A percentile compares a stretch with the other conserved stretches of the same genome.
phyloP scores from a whole-genome alignment of 2,113 vertebrate genomes.

The Malurus cyaneus region DNA sequence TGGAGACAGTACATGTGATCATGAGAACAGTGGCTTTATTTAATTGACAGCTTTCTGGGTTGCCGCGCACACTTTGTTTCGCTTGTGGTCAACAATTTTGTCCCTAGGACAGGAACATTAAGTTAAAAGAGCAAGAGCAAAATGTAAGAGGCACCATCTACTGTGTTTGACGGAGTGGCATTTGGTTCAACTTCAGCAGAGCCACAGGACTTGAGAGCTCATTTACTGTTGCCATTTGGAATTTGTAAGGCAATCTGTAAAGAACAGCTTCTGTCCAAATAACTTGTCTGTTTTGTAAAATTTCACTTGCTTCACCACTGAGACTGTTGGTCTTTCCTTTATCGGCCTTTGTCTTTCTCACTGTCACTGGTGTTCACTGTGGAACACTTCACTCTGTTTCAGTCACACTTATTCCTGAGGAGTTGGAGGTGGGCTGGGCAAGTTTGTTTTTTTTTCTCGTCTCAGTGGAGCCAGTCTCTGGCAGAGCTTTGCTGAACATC shows the following conservation, averaged over 20 bases:
- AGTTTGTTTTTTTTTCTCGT: background rate
- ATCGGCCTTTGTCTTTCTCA: background rate
- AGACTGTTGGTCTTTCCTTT: background rate
- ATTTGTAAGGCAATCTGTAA: constrained; percentile 69
- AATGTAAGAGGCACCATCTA: background rate
- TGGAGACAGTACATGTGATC: background rate
- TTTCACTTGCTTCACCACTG: background rate
- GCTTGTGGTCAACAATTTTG: background rate
- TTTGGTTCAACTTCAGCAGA: constrained; percentile 35
- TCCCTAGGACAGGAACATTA: background rate
- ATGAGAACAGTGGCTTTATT: background rate
- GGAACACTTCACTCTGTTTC: background rate
- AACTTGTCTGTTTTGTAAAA: constrained; percentile 3
- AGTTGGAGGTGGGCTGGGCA: background rate
- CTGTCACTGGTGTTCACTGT: background rate
- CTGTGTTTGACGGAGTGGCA: background rate
- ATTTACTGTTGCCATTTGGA: constrained; percentile 64
- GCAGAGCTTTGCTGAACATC: background rate
- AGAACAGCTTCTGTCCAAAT: background rate
- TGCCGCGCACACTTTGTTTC: background rate
- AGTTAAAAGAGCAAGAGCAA: constrained; percentile 26
- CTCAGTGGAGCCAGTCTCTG: background rate
- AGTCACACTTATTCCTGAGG: background rate
- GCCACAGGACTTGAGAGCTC: constrained; percentile 53
- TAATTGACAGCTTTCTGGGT: background rate